A percentile compares a stretch with the other conserved stretches of the same genome.
phyloP scores from a whole-genome alignment of 2,888 invertebrate genomes.

The Hydriomena furcata region DNA sequence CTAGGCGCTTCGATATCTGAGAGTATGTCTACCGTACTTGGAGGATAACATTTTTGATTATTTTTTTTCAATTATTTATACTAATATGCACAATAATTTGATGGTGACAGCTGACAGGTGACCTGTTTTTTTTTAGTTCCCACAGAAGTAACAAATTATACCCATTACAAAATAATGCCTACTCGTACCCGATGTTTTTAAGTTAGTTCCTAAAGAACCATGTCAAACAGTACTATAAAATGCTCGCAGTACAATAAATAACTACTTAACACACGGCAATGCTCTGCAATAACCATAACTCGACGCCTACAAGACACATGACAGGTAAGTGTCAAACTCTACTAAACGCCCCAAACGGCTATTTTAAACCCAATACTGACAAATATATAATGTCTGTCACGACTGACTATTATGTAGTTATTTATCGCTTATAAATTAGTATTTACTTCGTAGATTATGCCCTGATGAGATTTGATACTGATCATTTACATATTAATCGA shows the following conservation, averaged over 20 bases:
- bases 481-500: conserved; percentile 67
- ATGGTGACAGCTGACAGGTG: too few species aligned
- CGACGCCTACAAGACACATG: conserved; percentile 42
- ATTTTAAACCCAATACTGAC: conserved; percentile 35
- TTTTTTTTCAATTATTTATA: too few species aligned
- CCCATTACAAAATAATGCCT: too few species aligned
- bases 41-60: too few species aligned
- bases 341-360: conserved; percentile 38
- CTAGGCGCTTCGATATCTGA: too few species aligned
- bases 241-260: not conserved
- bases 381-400: conserved; percentile 47
- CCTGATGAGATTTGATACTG: conserved; percentile 60
- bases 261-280: conserved; percentile 7
- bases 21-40: too few species aligned
- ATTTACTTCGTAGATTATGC: conserved; percentile 61
- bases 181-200: too few species aligned
- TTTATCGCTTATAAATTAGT: conserved; percentile 62
- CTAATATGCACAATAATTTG: too few species aligned
- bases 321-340: conserved; percentile 53
- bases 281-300: conserved; percentile 31
- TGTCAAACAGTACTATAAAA: not conserved
- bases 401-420: conserved; percentile 53
- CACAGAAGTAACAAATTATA: too few species aligned
- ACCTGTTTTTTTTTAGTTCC: too few species aligned
- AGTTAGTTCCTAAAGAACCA: too few species aligned